Conservation (phyloP, 2,888 invertebrate species). For the Sipha maydis region DNA sequence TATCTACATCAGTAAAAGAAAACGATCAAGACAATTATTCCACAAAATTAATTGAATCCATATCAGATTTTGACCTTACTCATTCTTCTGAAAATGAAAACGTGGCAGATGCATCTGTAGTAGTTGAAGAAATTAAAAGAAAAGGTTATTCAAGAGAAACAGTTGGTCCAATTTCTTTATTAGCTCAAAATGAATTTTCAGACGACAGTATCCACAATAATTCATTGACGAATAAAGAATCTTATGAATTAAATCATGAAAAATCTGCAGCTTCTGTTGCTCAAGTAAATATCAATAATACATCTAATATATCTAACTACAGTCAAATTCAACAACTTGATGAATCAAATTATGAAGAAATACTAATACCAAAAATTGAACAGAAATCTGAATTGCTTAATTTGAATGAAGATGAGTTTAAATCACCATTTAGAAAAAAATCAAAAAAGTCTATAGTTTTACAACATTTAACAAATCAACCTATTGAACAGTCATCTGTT, state of each 20-base stretch:
- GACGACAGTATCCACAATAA: conserved; percentile 5
- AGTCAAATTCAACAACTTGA: neutral
- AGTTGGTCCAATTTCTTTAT: neutral
- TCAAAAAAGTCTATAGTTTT: conserved; percentile 3
- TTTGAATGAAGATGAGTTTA: conserved; percentile 31
- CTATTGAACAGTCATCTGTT: neutral
- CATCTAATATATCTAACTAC: neutral
- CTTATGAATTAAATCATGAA: neutral
- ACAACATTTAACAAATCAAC: neutral
- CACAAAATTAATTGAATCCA: neutral
- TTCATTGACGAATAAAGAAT: neutral
- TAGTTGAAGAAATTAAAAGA: neutral
- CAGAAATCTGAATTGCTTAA: conserved; percentile 1
- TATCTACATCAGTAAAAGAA: neutral
- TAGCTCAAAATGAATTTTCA: neutral
- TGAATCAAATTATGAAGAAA: neutral
- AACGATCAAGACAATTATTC: neutral
- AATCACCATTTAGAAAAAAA: conserved; percentile 54
- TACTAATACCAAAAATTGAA: neutral
- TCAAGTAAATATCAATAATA: neutral
- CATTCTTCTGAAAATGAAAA: neutral
- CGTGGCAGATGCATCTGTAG: neutral
- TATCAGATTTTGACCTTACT: neutral
- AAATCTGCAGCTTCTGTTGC: neutral
- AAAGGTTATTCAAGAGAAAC: conserved; percentile 45